Base-by-base conservation (phyloP, 2,888 invertebrate genomes). In the Dioctria linearis region DNA sequence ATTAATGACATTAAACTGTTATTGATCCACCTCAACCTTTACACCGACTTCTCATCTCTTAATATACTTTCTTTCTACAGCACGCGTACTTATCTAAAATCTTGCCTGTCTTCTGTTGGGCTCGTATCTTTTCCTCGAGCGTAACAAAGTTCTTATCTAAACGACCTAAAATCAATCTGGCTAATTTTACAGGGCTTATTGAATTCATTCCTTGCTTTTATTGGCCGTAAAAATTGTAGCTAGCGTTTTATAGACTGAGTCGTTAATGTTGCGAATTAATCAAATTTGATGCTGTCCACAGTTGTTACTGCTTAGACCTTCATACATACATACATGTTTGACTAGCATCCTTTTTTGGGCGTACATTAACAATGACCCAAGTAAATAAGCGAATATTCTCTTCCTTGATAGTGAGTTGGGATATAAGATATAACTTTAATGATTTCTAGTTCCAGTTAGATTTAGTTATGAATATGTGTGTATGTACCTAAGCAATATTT, bases 141-240 rank as follows among this genome's bases (percentile, higher is more conserved):
- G 51, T 63, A 78, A 78, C 78, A 66, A 66, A 78, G 65, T 78
- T 66, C 78, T 78, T 78, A 78, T 78, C 78, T 78, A 66, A 78
- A 78, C 78, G 66, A 66, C 78, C 78, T 66, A 39, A 78, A 78
- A 78, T 78, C 78, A 78, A 78, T 78, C 78, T 78, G 78, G 66
- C 78, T 78, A 78, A 78, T 78, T 78, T 78, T 78, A 66, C 78
- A 78, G 78, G 78, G 78, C 78, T 78, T 78, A 78, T 78, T 78
- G 78, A 78, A 78, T 66, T 78, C 78, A 66, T 76, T 59, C 59
- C 40, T 59, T 69, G 69, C 42, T 79, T 79, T 79, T 79, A 79
- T 79, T 79, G 79, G 59, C 69, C 79, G 79, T 79, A 79, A 79
- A 79, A 79, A 79, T 79, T 79, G 79, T 79, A 69, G 79, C 71